Conservation (phyloP, 2,888 invertebrate genomes). For the Ormyrus nitidulus region DNA sequence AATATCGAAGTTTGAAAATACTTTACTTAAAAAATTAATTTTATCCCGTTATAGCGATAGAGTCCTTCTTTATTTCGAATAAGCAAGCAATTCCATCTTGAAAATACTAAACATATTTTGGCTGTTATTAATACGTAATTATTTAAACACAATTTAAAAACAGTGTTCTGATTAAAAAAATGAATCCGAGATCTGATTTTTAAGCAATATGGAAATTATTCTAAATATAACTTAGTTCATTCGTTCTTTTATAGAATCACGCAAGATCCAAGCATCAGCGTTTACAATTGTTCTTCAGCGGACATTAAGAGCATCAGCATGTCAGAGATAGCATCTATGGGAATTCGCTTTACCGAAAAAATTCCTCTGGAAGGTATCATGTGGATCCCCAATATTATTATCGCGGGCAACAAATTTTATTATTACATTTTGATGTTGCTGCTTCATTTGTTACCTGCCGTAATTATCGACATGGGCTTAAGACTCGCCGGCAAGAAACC, state of each 20-base stretch:
- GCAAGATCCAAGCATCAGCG: slow-evolving; percentile 74
- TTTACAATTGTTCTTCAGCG: slow-evolving; percentile 90
- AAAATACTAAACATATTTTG: no score
- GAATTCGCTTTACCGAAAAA: slow-evolving; percentile 76
- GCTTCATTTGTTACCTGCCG: slow-evolving; percentile 87
- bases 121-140: no score
- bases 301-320: slow-evolving; percentile 82
- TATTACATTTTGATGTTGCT: slow-evolving; percentile 83
- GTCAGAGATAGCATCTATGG: slow-evolving; percentile 79
- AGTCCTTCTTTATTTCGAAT: no score
- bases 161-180: no score
- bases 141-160: no score
- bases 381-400: slow-evolving; percentile 81
- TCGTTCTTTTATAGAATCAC: slow-evolving; percentile 62
- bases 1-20: no score
- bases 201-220: background rate
- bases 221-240: background rate
- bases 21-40: no score
- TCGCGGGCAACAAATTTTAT: slow-evolving; percentile 79
- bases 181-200: no score
- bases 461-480: slow-evolving; percentile 83
- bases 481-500: slow-evolving; percentile 83
- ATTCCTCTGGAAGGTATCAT: slow-evolving; percentile 84
- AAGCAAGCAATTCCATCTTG: no score
- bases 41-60: no score